phyloP scores from a whole-genome alignment of 2,113 vertebrate species.

The Perca fluviatilis region DNA sequence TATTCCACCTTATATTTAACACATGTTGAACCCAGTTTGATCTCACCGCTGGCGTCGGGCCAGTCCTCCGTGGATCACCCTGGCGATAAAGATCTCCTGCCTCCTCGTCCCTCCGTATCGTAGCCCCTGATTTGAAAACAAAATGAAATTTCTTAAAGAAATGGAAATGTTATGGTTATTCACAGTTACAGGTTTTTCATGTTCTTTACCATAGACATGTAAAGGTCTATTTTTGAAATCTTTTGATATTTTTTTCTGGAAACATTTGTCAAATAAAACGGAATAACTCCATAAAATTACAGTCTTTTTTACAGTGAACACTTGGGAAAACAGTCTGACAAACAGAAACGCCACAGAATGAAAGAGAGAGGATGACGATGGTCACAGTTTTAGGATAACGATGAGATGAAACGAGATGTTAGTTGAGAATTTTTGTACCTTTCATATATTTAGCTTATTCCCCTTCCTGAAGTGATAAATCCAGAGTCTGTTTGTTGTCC shows the following conservation, averaged over 20 bases:
- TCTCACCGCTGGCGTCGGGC: constrained; percentile 93
- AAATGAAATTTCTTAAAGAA: too few relatives aligned
- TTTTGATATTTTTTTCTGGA: too few relatives aligned
- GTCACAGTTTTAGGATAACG: background rate
- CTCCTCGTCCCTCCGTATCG: constrained; percentile 91
- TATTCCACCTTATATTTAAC: background rate
- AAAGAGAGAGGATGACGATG: background rate
- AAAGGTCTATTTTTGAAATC: too few relatives aligned
- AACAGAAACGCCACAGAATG: background rate
- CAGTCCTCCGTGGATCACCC: constrained; percentile 93
- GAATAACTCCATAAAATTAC: too few relatives aligned
- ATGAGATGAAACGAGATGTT: background rate
- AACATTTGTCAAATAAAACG: too few relatives aligned
- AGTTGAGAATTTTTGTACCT: constrained; percentile 26
- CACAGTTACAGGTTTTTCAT: too few relatives aligned
- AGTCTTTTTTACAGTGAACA: too few relatives aligned
- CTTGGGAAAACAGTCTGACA: background rate
- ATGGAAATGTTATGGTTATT: too few relatives aligned
- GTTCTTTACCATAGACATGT: too few relatives aligned
- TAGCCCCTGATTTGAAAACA: constrained; percentile 85
- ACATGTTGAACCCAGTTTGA: background rate
- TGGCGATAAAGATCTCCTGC: constrained; percentile 91
- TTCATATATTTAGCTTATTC: background rate
- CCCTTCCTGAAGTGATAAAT: background rate
- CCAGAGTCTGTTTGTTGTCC: background rate